Base-by-base conservation (phyloP, 2,888 invertebrate species). In the Limnephilus marmoratus region DNA sequence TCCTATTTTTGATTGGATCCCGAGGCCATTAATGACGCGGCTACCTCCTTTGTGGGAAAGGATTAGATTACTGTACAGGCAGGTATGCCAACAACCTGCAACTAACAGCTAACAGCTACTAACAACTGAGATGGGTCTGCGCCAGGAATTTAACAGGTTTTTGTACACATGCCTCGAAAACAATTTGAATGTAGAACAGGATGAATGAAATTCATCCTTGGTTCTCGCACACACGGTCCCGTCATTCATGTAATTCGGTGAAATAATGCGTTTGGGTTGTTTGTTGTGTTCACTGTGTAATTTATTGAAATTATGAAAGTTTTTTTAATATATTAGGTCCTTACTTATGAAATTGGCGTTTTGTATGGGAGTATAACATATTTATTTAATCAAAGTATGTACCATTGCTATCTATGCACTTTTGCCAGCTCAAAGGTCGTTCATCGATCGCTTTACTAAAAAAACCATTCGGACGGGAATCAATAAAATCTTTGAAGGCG, bases 1-100 rank as follows among this genome's bases (percentile, higher is more conserved):
- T 31, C 41, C 88, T 88, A 88, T 53, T 88, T 88, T 88, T 88
- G 49, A 88, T 88, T 88, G 88, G 88, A 88, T 88, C 49, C 88
- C 88, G 29, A 68, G 53, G 29, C 88, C 88, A 88, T 88, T 88
- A 88, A 88, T 88, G 88, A 68, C n/a, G 53, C 88, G 88, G 88
- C 88, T 88, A 29, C 88, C 37, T 68, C 88, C 88, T 88, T 88
- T 88, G 88, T 53, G 37, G 15, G 31, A n/a, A 68, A 31, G 88
- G 88, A 88, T 88, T 88, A 88, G 88, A 88, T 88, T 88, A 88
- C 88, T 49, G 87, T 87, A 87, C 45, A 68, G 53, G 53, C 18
- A 68, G 68, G 68, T 68, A 68, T n/a, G 86, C 86, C 45, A 86
- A 86, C 86, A 86, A 86, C 86, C 86, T 45, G 45, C 86, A 86